Percentiles rank a stretch among this genome's conserved stretches.
These are phyloP conservation scores for Silurus asotus DNA, from an alignment of 2,113 vertebrate genomes.

Conservation along the genomic window DNA sequence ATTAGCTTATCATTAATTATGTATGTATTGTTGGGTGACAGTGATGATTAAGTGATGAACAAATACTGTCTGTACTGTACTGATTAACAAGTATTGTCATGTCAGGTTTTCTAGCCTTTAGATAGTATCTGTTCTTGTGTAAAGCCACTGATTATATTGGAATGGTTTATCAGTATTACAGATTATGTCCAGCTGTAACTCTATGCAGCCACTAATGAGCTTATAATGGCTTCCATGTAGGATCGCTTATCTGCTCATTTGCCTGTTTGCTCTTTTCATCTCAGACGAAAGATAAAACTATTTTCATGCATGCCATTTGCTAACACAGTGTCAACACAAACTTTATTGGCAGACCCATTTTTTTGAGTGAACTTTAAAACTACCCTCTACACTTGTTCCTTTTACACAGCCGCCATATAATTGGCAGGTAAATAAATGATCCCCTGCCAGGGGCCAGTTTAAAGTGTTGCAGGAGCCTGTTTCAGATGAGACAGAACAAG, in stretches of 20 bases:
- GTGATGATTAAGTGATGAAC: background rate
- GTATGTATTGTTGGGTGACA: background rate
- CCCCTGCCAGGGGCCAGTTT: constrained; percentile 26
- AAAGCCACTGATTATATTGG: background rate
- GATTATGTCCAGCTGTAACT: constrained; percentile 18
- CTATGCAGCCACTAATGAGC: constrained; percentile 17
- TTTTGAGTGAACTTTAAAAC: constrained; percentile 43
- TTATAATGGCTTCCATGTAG: constrained; percentile 21
- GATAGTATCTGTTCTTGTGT: background rate
- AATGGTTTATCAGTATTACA: background rate
- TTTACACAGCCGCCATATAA: constrained; percentile 44
- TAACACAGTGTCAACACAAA: constrained; percentile 19
- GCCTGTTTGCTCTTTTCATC: background rate
- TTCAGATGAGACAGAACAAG: constrained; percentile 38
- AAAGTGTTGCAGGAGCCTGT: constrained; percentile 39
- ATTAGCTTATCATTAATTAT: background rate
- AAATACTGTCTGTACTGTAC: too few species aligned
- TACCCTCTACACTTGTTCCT: constrained; percentile 31
- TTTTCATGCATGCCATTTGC: background rate
- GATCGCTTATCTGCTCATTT: background rate
- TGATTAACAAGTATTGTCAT: background rate
- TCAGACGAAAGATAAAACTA: background rate
- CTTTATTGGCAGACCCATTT: constrained; percentile 23
- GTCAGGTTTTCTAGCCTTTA: background rate
- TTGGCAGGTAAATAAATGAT: constrained; percentile 55